Evolutionary conservation across 2,888 invertebrate genomes (phyloP), one percentile per base, ranked within the genome.

Genomic region (Xylota segnis): DNA sequence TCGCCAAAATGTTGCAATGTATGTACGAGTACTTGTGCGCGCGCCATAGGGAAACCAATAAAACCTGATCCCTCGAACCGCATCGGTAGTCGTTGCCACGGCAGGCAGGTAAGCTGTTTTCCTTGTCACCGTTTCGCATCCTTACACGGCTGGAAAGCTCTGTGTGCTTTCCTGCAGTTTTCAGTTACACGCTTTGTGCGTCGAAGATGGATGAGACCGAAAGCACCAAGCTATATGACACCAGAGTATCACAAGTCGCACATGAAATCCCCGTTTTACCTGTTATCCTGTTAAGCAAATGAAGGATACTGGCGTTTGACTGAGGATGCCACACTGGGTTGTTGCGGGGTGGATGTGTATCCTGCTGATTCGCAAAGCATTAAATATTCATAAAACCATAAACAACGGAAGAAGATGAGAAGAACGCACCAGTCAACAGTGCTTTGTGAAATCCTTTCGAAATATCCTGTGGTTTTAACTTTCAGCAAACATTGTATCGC

Each of bases 371-470:
- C 50, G 70, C 63, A 27, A 54, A 50, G 12, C 79, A 75, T 84
- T 75, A 84, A 84, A 79, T 84, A 79, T 84, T 84, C 84, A 84
- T 79, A 79, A 84, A 75, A 75, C 74, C 83, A 79, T 84, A 78
- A 78, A 83, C 74, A 78, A 59, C 50, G 66, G 61, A 75, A 74
- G 45, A 37, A 66, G 68, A 68, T 47, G 61, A 52, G 50, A 58
- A 6, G 54, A 23, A 52, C 29, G 58, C 23, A 52, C 65, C 52
- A 65, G 65, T 79, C 70, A 75, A 71, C 79, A 59, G 75, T 37
- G 66, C 70, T 81, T 84, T 81, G 58, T 84, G 70, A 65, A 79
- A 84, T 79, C 79, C 79, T 81, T 75, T 70, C 34, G 75, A 58
- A 75, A 79, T 81, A 84, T 79, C 84, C 79, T 84, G 79, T 70